A percentile compares a stretch with the other conserved stretches of the same genome.
Conservation (phyloP, 92 coral and sea anemone genomes). For the Epizoanthus ramosus region DNA sequence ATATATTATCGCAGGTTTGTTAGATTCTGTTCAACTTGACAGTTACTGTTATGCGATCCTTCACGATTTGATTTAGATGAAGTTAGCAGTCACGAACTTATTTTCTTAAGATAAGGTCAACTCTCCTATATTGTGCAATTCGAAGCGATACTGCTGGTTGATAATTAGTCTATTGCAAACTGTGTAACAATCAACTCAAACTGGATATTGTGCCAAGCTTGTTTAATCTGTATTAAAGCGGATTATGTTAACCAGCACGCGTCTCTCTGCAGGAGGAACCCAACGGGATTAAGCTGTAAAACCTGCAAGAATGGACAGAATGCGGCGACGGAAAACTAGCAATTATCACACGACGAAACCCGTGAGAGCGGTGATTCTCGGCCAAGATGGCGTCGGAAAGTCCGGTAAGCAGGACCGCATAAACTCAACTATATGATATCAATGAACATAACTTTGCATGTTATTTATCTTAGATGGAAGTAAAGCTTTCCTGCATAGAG, state of each 20-base stretch:
- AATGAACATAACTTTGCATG: not conserved
- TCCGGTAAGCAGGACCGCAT: constrained; percentile 52
- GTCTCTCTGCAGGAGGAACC: constrained; percentile 2
- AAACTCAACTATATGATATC: not conserved
- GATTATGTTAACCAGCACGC: not conserved
- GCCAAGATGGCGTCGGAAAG: constrained; percentile 82
- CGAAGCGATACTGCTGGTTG: not conserved
- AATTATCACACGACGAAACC: constrained; percentile 46
- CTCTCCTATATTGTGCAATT: constrained; percentile 3
- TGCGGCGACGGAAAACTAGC: constrained; percentile 52
- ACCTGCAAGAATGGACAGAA: constrained; percentile 8
- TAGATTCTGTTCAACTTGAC: not conserved
- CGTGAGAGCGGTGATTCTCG: constrained; percentile 67
- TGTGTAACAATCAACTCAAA: not conserved
- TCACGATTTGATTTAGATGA: constrained; percentile 25
- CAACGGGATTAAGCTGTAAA: not conserved
- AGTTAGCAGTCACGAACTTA: constrained; percentile 20
- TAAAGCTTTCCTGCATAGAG: too few species aligned
- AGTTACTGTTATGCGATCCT: constrained; percentile 4
- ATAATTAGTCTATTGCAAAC: not conserved
- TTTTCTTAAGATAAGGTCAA: constrained; percentile 16
- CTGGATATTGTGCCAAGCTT: too few species aligned
- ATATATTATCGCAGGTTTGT: not conserved
- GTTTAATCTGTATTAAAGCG: not conserved
- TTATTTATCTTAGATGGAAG: not conserved